These are phyloP conservation scores for Origma solitaria DNA, from an alignment of 2,113 vertebrate genomes.

Conservation along the genomic window DNA sequence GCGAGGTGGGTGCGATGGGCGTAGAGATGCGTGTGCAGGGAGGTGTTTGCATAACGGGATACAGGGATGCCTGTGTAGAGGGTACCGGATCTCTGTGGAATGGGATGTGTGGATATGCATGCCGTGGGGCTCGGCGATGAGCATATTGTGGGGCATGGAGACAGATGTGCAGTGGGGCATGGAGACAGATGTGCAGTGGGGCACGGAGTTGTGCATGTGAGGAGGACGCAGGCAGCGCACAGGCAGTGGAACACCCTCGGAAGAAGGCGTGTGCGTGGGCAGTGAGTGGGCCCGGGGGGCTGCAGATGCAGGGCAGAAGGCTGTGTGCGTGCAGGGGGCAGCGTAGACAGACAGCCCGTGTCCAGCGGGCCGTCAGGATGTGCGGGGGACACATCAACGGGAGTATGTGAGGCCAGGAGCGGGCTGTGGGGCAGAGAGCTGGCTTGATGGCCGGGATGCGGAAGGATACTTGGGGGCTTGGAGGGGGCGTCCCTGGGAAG, in stretches of 20 bases:
- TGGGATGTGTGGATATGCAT: rapidly evolving
- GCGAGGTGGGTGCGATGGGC: background rate
- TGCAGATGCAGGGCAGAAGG: background rate
- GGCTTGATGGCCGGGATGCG: too few species aligned
- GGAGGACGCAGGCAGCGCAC: background rate
- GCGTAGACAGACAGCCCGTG: background rate
- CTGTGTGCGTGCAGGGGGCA: background rate
- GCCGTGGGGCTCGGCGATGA: background rate
- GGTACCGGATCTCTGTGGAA: background rate
- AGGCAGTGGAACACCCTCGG: background rate
- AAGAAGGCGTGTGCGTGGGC: background rate
- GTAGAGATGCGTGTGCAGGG: background rate
- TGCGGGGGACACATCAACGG: too few species aligned
- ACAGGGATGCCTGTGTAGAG: background rate
- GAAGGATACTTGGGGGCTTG: too few species aligned
- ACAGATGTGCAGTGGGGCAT: background rate
- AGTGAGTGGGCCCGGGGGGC: background rate
- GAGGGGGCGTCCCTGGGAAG: background rate
- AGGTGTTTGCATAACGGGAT: background rate
- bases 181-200: background rate
- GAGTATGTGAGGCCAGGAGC: background rate
- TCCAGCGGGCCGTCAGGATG: background rate
- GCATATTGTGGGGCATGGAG: background rate
- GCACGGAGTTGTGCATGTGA: background rate
- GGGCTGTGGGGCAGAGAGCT: background rate